These are phyloP conservation scores for Staurois parvus DNA, from an alignment of 2,797 vertebrate genomes.

Conservation along the genomic window DNA sequence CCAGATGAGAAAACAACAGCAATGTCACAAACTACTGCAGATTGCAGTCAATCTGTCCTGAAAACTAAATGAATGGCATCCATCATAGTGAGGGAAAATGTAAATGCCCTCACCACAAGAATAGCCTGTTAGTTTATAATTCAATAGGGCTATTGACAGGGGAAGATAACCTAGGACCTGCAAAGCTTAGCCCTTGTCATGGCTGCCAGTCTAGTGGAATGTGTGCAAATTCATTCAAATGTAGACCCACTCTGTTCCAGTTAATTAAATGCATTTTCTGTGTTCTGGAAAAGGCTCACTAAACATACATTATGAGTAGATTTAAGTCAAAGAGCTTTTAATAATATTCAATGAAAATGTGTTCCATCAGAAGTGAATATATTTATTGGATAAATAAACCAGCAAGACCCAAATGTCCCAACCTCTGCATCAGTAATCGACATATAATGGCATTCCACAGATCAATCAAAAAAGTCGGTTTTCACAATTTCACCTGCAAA, in stretches of 20 bases:
- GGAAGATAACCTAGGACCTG: conserved; percentile 1
- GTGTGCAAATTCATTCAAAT: not conserved
- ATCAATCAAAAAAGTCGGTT: no score
- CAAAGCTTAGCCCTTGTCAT: not conserved
- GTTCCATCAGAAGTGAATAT: not conserved
- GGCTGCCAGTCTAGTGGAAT: not conserved
- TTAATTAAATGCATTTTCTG: not conserved
- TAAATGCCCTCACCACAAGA: conserved; percentile 6
- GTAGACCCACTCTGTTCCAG: not conserved
- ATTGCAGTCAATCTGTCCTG: conserved; percentile 23
- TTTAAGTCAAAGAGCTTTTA: not conserved
- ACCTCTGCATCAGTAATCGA: no score
- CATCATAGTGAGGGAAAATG: conserved; percentile 23
- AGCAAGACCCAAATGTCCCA: no score
- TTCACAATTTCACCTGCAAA: no score
- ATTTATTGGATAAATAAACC: not conserved
- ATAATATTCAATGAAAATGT: not conserved
- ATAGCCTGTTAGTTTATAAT: conserved; percentile 27
- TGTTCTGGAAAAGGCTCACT: not conserved
- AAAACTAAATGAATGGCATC: conserved; percentile 36
- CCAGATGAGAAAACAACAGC: conserved; percentile 55
- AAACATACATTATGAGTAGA: not conserved
- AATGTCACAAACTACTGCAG: conserved; percentile 48
- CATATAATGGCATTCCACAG: no score
- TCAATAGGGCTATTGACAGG: conserved; percentile 41